A percentile compares a stretch with the other conserved stretches of the same genome.
Conservation (phyloP, 2,888 invertebrate species). For the Cistogaster globosa region DNA sequence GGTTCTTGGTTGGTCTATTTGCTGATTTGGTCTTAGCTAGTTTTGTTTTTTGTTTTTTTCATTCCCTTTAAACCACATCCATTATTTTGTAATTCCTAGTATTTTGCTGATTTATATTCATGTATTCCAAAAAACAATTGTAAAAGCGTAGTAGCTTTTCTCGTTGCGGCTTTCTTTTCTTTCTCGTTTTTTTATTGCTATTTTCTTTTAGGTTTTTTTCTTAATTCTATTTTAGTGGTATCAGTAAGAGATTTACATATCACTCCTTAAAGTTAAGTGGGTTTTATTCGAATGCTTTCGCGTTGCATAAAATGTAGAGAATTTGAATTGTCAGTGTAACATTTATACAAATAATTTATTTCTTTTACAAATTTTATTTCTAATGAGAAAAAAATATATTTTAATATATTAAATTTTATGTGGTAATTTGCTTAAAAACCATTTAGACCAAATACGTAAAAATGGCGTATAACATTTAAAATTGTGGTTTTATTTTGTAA, state of each 20-base stretch:
- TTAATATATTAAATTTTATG: constrained; percentile 37
- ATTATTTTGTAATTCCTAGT: constrained; percentile 67
- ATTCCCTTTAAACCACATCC: constrained; percentile 44
- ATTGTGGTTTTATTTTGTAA: constrained; percentile 28
- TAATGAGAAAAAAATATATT: constrained; percentile 12
- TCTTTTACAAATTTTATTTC: neutral
- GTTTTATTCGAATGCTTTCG: neutral
- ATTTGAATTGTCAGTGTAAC: neutral
- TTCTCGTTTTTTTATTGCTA: neutral
- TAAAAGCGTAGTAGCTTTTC: constrained; percentile 36
- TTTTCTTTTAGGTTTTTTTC: neutral
- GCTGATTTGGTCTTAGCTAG: constrained; percentile 20
- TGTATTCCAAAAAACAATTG: constrained; percentile 64
- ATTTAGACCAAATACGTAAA: constrained; percentile 14
- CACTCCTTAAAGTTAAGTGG: constrained; percentile 17
- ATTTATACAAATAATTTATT: neutral
- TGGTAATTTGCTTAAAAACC: constrained; percentile 39
- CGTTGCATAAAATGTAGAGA: neutral
- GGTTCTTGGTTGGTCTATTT: neutral
- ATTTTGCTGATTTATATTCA: constrained; percentile 68
- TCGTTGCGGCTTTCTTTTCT: neutral
- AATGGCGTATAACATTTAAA: constrained; percentile 8
- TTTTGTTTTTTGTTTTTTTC: neutral
- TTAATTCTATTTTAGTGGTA: constrained; percentile 2
- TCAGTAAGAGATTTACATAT: neutral